Conservation (phyloP, 2,888 invertebrate species). For the Vesta saturnalis region DNA sequence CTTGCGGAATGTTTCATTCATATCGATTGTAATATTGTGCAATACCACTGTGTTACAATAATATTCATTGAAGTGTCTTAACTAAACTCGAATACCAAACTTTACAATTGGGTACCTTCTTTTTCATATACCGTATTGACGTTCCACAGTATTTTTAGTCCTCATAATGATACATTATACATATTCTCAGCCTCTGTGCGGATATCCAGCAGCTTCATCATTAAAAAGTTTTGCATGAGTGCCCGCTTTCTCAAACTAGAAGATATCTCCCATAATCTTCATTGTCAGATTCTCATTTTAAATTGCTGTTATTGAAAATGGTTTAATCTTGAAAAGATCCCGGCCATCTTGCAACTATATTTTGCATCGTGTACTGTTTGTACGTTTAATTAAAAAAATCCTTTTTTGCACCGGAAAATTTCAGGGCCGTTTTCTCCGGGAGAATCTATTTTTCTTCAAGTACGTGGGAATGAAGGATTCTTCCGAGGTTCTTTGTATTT, state of each 20-base stretch:
- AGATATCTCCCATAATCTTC: slow-evolving; percentile 41
- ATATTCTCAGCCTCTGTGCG: slow-evolving; percentile 43
- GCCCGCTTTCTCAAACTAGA: slow-evolving; percentile 54
- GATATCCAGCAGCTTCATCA: slow-evolving; percentile 47
- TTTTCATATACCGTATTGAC: slow-evolving; percentile 50
- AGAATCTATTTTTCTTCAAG: slow-evolving; percentile 46
- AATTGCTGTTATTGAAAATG: slow-evolving; percentile 49
- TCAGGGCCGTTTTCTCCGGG: slow-evolving; percentile 47
- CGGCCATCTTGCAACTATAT: slow-evolving; percentile 47
- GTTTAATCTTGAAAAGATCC: slow-evolving; percentile 50
- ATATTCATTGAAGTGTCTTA: slow-evolving; percentile 42
- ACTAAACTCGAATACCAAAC: too few species aligned
- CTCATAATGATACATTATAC: slow-evolving; percentile 52
- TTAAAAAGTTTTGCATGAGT: slow-evolving; percentile 46
- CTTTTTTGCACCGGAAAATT: slow-evolving; percentile 44
- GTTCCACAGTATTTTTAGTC: slow-evolving; percentile 52
- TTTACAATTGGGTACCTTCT: slow-evolving; percentile 39
- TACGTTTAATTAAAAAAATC: slow-evolving; percentile 50
- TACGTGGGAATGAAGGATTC: slow-evolving; percentile 42
- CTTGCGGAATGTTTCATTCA: slow-evolving; percentile 21
- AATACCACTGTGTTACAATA: slow-evolving; percentile 48
- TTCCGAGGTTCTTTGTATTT: slow-evolving; percentile 21
- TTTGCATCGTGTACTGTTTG: slow-evolving; percentile 43
- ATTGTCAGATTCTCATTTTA: slow-evolving; percentile 44
- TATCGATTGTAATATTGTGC: slow-evolving; percentile 44